phyloP scores from a whole-genome alignment of 2,797 vertebrate genomes.

The Phyllotis vaccarum region DNA sequence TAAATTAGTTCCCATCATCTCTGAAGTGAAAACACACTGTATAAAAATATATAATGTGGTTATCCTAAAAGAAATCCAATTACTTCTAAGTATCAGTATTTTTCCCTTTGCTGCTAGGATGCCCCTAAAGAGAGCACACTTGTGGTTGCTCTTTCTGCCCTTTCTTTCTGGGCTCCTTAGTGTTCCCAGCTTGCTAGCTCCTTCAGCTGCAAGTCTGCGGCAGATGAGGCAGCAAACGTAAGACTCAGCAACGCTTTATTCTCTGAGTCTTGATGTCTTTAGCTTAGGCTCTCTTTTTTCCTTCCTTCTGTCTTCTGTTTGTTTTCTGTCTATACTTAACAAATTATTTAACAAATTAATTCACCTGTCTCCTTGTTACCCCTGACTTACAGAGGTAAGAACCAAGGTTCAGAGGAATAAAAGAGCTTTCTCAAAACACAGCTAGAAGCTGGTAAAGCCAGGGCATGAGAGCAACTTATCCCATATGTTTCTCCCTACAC shows the following conservation, averaged over 20 bases:
- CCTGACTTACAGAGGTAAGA: conserved; percentile 49
- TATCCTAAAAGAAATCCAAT: not conserved
- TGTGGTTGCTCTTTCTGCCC: not conserved
- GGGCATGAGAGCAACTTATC: conserved; percentile 2
- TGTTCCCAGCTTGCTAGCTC: not conserved
- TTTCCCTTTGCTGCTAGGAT: not conserved
- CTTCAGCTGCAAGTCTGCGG: not conserved
- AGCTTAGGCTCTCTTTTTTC: not conserved
- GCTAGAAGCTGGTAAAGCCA: conserved; percentile 2
- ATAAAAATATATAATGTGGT: not conserved
- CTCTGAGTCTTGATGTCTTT: not conserved
- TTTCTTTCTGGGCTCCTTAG: not conserved
- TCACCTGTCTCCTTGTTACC: conserved; percentile 27
- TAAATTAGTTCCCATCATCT: not conserved
- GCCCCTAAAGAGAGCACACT: not conserved
- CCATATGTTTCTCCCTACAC: not conserved
- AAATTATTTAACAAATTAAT: not conserved
- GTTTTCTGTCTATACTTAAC: conserved; percentile 16
- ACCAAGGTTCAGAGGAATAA: conserved; percentile 50
- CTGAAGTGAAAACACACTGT: not conserved
- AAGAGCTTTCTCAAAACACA: conserved; percentile 52
- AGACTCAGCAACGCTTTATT: not conserved
- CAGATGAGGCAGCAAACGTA: not conserved
- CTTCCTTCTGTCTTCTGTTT: not conserved
- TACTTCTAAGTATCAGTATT: not conserved